phyloP scores from a whole-genome alignment of 2,797 vertebrate species.

The Scomberomorus guttatus region DNA sequence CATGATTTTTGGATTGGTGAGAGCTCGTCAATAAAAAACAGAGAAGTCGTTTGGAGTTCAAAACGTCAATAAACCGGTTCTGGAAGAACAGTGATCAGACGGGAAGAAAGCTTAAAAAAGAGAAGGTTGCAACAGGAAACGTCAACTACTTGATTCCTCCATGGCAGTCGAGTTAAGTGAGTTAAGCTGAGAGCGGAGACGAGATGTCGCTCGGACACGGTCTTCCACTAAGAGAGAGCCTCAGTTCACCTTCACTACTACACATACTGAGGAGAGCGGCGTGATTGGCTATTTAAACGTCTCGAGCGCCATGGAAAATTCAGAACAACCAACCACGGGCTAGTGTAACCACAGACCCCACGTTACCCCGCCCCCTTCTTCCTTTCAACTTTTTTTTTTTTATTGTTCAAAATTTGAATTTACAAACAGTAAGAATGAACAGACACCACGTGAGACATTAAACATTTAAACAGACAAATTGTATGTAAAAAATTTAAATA shows the following conservation, averaged over 20 bases:
- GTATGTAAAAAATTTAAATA: no score
- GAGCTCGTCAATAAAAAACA: not conserved
- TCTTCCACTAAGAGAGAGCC: constrained; percentile 80
- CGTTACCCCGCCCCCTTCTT: not conserved
- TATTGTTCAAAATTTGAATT: no score
- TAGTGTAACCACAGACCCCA: constrained; percentile 25
- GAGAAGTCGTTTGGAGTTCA: constrained; percentile 35
- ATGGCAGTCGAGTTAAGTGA: constrained; percentile 77
- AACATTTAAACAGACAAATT: no score
- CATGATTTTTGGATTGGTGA: constrained; percentile 77
- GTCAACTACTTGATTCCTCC: constrained; percentile 90
- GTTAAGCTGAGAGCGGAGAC: constrained; percentile 65
- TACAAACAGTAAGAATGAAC: no score
- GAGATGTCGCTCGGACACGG: constrained; percentile 69
- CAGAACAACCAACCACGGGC: constrained; percentile 70
- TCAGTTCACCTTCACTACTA: not conserved
- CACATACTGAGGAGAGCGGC: constrained; percentile 52
- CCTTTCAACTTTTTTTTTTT: no score
- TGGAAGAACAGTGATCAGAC: constrained; percentile 74
- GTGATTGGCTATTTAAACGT: constrained; percentile 87
- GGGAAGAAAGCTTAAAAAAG: constrained; percentile 84
- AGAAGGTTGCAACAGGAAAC: constrained; percentile 83
- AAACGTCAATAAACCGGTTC: constrained; percentile 60
- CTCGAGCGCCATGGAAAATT: not conserved
- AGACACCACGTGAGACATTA: no score